Percentiles rank a stretch among this genome's conserved stretches.
Conservation (phyloP, 2,797 vertebrate species). For the Heteromormyrus szaboi region DNA sequence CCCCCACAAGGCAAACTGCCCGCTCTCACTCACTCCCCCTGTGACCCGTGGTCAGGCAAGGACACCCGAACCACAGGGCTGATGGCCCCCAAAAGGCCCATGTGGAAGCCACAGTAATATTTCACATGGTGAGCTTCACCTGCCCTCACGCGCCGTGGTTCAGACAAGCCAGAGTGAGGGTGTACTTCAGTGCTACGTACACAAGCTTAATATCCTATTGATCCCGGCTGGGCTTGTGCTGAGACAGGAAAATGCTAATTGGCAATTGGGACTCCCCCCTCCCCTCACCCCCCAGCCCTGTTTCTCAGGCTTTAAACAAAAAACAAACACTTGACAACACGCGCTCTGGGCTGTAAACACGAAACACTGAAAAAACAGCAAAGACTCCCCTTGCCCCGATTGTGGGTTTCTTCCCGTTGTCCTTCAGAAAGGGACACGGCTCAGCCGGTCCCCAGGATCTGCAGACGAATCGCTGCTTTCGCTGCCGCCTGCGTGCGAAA, state of each 20-base stretch:
- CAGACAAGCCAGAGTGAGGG: conserved; percentile 61
- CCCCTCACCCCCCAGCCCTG: conserved; percentile 72
- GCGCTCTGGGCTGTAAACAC: conserved; percentile 74
- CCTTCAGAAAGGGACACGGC: conserved; percentile 71
- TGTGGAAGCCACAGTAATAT: conserved; percentile 29
- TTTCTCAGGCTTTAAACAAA: conserved; percentile 64
- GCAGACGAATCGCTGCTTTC: conserved; percentile 50
- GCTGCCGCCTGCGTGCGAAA: conserved; percentile 62
- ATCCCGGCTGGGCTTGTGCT: conserved; percentile 75
- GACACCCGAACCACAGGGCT: not conserved
- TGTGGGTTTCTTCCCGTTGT: conserved; percentile 38
- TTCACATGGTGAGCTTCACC: conserved; percentile 52
- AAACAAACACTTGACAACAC: conserved; percentile 22
- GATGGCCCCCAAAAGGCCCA: not conserved
- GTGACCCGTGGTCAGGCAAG: not conserved
- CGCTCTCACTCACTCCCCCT: not conserved
- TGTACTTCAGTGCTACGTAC: conserved; percentile 75
- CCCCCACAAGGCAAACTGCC: not conserved
- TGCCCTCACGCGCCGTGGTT: conserved; percentile 28
- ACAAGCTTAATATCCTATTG: conserved; percentile 83
- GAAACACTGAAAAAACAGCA: conserved; percentile 52
- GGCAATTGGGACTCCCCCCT: conserved; percentile 61
- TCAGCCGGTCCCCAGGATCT: conserved; percentile 68
- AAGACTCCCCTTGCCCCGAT: conserved; percentile 44
- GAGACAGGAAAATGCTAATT: conserved; percentile 87